phyloP scores from a whole-genome alignment of 2,113 vertebrate species.

The Podarcis cretensis region DNA sequence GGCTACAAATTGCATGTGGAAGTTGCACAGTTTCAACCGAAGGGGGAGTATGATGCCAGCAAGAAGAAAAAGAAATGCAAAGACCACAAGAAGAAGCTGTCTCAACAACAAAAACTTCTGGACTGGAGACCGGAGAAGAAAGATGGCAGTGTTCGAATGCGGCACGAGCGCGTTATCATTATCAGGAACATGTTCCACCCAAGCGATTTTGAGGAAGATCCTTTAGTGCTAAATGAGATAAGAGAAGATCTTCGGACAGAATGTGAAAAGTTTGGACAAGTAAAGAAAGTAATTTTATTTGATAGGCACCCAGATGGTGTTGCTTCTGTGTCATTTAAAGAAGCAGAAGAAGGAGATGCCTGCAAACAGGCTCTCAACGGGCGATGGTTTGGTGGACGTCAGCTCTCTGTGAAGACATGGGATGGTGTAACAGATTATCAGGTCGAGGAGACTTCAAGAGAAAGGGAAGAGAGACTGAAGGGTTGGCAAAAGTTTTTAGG shows the following conservation, averaged over 20 bases:
- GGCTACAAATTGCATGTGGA: conserved; percentile 94
- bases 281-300: conserved; percentile 96
- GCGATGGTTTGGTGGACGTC: conserved; percentile 95
- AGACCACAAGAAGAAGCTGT: conserved; percentile 93
- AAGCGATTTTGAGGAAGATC: conserved; percentile 95
- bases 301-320: conserved; percentile 95
- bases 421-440: conserved; percentile 95
- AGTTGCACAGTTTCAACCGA: conserved; percentile 90
- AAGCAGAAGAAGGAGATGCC: conserved; percentile 85
- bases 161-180: conserved; percentile 91
- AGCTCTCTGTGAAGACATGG: conserved; percentile 88
- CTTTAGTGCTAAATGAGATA: conserved; percentile 94
- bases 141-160: conserved; percentile 79
- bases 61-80: conserved; percentile 96
- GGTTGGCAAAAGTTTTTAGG: conserved; percentile 88
- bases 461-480: conserved; percentile 93
- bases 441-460: conserved; percentile 94
- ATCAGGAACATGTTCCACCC: conserved; percentile 98
- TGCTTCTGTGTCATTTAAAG: conserved; percentile 93
- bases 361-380: conserved; percentile 87
- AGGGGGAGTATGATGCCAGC: conserved; percentile 93
- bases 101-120: conserved; percentile 93
- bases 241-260: conserved; percentile 92
- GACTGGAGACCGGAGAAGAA: conserved; percentile 96
- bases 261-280: conserved; percentile 95